A percentile compares a stretch with the other conserved stretches of the same genome.
phyloP scores from a whole-genome alignment of 2,888 invertebrate species.

The Andrena haemorrhoa region DNA sequence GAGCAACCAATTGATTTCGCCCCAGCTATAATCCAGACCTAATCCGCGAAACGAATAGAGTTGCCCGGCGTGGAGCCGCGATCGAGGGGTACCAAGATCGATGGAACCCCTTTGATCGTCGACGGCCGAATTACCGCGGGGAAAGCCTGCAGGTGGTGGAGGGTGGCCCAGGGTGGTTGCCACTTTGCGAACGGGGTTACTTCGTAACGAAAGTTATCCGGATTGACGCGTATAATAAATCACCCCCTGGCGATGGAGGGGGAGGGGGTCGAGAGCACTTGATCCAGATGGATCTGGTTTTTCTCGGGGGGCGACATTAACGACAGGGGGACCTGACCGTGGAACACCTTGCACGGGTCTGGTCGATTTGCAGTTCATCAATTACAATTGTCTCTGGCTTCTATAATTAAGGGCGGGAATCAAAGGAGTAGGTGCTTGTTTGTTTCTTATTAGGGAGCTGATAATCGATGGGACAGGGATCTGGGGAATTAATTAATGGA shows the following conservation, averaged over 20 bases:
- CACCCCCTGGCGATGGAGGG: conserved; percentile 24
- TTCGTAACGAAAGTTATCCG: conserved; percentile 43
- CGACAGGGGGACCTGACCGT: conserved; percentile 41
- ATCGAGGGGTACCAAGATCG: conserved; percentile 22
- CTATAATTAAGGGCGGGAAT: conserved; percentile 35
- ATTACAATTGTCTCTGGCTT: conserved; percentile 40
- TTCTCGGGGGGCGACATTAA: conserved; percentile 57
- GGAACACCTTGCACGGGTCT: conserved; percentile 35
- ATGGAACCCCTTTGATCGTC: conserved; percentile 29
- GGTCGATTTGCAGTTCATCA: conserved; percentile 63
- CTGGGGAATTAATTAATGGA: background rate
- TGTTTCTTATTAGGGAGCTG: background rate
- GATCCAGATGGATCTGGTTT: conserved; percentile 57
- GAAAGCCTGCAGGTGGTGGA: background rate
- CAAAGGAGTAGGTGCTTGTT: background rate
- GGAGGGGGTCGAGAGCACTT: conserved; percentile 18
- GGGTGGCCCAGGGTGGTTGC: background rate
- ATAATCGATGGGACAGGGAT: background rate
- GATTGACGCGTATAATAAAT: conserved; percentile 69
- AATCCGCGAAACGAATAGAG: conserved; percentile 15
- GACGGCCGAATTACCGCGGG: background rate
- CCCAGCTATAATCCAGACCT: background rate
- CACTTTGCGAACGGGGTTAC: conserved; percentile 63
- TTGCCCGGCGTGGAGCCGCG: background rate
- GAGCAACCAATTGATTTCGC: background rate